Base-by-base conservation (phyloP, 2,888 invertebrate genomes). In the Dasysyrphus tricinctus region DNA sequence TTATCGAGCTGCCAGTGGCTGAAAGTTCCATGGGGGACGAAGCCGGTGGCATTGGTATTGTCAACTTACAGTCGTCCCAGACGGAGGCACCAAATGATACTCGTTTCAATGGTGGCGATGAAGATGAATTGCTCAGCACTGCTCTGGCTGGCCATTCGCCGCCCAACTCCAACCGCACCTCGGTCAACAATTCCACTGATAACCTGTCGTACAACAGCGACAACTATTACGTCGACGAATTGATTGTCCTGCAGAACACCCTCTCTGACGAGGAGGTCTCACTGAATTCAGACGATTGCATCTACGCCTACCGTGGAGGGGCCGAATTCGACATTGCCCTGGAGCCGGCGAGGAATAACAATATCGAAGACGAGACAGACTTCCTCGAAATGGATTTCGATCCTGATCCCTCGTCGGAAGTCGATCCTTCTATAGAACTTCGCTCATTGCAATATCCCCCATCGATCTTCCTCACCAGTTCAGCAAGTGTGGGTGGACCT, bases 331-430 rank as follows among this genome's bases (percentile, higher is more conserved):
- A 91, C 37, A 89, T 91, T 44, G 88, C 90, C 0, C 67, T 91
- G 16, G 90, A 90, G 42, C 65, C 65, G 34, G 86, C 89, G 2
- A 89, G 90, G 72, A 89, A 88, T 63, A 88, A 89, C 65, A 76
- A 85, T 54, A 89, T 84, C 3, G 93, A 93, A 67, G 93, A 93
- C 88, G 93, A 93, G 80, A 92, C 92, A 1, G 93, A 93, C 81
- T 93, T 92, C 80, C 89, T 93, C 5, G 93, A 93, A 90, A 93
- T 93, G 93, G 93, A 93, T 81, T 93, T 92, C 67, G 93, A 93
- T 63, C 93, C 93, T 7, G 93, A 93, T 88, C 92, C 92, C 2
- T 89, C 91, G 0, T 93, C 93, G 0, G 93, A 93, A 79, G 88
- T 92, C 14, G 93, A 93, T 74, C 91, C 91, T 44, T 80, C 8